phyloP scores from a whole-genome alignment of 2,113 vertebrate species.

The Sterrhoptilus dennistouni region DNA sequence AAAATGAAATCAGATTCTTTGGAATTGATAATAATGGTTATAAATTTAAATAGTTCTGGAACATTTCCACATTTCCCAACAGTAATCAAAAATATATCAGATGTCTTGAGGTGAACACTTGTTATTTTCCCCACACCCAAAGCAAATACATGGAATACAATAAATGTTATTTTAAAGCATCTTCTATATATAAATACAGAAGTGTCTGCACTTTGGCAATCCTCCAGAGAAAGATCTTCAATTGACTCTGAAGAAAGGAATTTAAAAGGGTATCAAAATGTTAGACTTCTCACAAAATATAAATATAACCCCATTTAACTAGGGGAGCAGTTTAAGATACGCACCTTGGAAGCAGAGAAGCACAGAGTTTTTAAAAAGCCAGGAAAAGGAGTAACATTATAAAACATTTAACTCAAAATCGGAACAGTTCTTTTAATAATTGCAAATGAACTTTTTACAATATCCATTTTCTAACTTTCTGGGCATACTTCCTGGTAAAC shows the following conservation, averaged over 20 bases:
- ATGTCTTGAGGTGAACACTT: not conserved
- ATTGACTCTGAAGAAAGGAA: slow-evolving; percentile 54
- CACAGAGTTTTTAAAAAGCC: not conserved
- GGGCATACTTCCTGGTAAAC: slow-evolving; percentile 60
- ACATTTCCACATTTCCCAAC: not conserved
- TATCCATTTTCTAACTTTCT: slow-evolving; percentile 35
- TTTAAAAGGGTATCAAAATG: slow-evolving; percentile 67
- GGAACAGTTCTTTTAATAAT: slow-evolving; percentile 71
- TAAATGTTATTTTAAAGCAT: slow-evolving; percentile 13
- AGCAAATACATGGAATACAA: not conserved
- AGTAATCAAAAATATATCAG: not conserved
- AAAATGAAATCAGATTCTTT: slow-evolving; percentile 4
- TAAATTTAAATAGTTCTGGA: not conserved
- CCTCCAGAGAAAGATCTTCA: not conserved
- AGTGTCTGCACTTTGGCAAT: not conserved
- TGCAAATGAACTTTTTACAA: slow-evolving; percentile 58
- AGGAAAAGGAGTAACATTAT: slow-evolving; percentile 17
- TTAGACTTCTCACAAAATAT: slow-evolving; percentile 59
- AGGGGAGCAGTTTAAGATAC: slow-evolving; percentile 9
- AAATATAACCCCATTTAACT: slow-evolving; percentile 47
- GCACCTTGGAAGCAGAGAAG: not conserved
- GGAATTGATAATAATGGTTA: not conserved
- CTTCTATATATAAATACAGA: not conserved
- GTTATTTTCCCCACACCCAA: not conserved
- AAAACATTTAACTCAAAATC: slow-evolving; percentile 70